phyloP scores from a whole-genome alignment of 2,888 invertebrate species.

The Cantharis lateralis region DNA sequence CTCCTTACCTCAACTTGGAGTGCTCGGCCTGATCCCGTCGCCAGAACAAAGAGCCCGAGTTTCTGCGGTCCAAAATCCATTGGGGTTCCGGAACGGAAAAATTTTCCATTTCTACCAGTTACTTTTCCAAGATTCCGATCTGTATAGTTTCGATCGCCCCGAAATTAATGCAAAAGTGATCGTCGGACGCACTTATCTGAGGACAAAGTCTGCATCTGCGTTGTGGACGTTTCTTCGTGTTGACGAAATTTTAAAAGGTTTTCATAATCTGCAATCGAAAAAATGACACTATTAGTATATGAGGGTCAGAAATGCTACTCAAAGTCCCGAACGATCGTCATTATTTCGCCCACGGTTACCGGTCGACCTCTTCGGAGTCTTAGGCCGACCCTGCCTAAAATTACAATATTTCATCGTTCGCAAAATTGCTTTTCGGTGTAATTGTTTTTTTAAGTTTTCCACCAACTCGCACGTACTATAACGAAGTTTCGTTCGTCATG shows the following conservation, averaged over 20 bases:
- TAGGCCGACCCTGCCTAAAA: neutral
- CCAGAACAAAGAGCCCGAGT: conserved; percentile 53
- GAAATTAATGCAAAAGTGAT: neutral
- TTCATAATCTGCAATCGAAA: neutral
- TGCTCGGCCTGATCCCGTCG: conserved; percentile 47
- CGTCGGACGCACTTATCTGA: neutral
- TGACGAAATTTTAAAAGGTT: neutral
- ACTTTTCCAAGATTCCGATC: neutral
- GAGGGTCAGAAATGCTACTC: too few species aligned
- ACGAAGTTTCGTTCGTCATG: neutral
- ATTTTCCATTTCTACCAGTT: conserved; percentile 44
- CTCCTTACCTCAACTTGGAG: conserved; percentile 44
- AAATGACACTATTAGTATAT: neutral
- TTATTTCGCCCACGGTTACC: too few species aligned
- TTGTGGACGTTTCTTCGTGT: neutral
- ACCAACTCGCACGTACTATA: neutral
- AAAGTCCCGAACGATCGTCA: too few species aligned
- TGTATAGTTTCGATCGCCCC: neutral
- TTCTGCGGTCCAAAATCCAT: conserved; percentile 55
- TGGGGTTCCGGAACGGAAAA: conserved; percentile 50
- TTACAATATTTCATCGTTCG: neutral
- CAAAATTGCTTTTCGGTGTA: neutral
- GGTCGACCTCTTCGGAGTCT: too few species aligned
- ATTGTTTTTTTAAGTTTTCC: neutral
- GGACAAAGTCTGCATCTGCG: neutral